phyloP scores from a whole-genome alignment of 1,140 invertebrate species.

The Melanaphis sacchari region DNA sequence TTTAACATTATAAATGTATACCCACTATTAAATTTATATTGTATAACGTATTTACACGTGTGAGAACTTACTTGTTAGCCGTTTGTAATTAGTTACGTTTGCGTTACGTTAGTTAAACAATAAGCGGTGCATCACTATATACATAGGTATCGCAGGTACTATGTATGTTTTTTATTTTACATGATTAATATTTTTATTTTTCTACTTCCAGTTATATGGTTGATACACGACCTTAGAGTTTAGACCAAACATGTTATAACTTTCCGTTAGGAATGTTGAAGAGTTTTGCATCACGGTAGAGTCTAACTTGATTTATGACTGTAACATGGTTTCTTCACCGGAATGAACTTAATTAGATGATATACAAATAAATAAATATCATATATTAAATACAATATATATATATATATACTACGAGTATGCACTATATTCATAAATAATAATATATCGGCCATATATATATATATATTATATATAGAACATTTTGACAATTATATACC shows the following conservation, averaged over 20 bases:
- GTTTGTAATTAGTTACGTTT: not conserved
- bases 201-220: not conserved
- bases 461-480: not conserved
- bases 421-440: not conserved
- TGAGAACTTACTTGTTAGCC: not conserved
- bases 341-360: not conserved
- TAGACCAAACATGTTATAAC: not conserved
- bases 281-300: not conserved
- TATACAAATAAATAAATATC: not conserved
- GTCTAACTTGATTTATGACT: not conserved
- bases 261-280: conserved; percentile 1
- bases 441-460: not conserved
- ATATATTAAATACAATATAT: not conserved
- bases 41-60: not conserved
- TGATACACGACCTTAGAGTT: not conserved
- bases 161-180: conserved; percentile 4
- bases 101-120: not conserved
- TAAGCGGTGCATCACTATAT: not conserved
- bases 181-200: not conserved
- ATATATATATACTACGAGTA: not conserved
- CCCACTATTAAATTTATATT: not conserved
- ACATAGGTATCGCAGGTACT: not conserved
- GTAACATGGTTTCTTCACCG: not conserved
- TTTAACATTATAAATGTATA: not conserved
- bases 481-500: not conserved